Conservation (phyloP, 2,797 vertebrate genomes). For the Oophaga sylvatica region DNA sequence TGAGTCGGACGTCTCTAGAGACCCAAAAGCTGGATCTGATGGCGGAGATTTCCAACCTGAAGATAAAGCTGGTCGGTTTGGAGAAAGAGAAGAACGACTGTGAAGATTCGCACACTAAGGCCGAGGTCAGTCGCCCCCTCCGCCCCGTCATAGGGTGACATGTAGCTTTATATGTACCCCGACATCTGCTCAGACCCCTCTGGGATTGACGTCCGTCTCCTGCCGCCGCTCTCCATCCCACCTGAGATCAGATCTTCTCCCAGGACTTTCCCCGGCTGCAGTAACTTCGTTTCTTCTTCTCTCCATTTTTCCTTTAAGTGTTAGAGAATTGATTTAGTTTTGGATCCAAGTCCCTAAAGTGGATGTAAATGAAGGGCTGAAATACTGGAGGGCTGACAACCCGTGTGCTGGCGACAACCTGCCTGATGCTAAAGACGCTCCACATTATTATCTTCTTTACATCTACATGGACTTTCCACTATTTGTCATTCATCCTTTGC, state of each 20-base stretch:
- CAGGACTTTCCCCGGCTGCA: not conserved
- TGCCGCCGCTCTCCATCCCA: not conserved
- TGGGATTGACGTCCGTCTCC: not conserved
- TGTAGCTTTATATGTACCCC: not conserved
- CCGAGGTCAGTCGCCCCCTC: constrained; percentile 79
- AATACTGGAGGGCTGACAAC: not conserved
- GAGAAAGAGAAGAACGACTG: constrained; percentile 87
- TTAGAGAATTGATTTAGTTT: not conserved
- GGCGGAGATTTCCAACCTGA: constrained; percentile 93
- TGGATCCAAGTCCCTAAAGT: constrained; percentile 1
- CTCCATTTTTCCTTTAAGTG: not conserved
- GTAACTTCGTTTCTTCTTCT: not conserved
- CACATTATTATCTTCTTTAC: not conserved
- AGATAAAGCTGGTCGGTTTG: constrained; percentile 91
- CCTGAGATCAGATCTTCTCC: not conserved
- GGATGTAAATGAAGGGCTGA: not conserved
- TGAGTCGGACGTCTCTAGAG: constrained; percentile 89
- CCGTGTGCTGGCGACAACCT: no score
- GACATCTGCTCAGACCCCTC: constrained; percentile 15
- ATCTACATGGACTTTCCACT: not conserved
- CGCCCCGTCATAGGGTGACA: not conserved
- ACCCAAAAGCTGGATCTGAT: constrained; percentile 92
- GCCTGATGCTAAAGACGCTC: not conserved
- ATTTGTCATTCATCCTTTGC: not conserved
- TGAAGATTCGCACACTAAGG: constrained; percentile 92